Evolutionary conservation across 2,888 invertebrate genomes (phyloP).

Genomic region (Arctia plantaginis): DNA sequence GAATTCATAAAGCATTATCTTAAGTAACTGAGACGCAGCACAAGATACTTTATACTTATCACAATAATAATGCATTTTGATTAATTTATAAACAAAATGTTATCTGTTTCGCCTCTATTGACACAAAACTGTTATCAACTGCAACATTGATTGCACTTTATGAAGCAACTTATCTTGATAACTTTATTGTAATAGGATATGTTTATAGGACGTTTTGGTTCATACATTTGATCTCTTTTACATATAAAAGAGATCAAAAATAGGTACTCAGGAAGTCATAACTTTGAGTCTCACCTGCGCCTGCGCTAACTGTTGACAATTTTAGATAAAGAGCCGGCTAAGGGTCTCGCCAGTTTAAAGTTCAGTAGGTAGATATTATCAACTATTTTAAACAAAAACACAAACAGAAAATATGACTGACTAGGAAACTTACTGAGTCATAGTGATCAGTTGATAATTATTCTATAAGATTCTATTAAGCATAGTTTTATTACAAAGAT

Average conservation of each 20-base stretch:
- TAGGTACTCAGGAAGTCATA: no score
- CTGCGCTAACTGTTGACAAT: no score
- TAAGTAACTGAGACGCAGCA: background rate
- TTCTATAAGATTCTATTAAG: no score
- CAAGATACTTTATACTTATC: slow-evolving; percentile 16
- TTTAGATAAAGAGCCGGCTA: background rate
- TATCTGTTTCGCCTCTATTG: slow-evolving; percentile 66
- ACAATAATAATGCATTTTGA: slow-evolving; percentile 53
- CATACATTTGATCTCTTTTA: background rate
- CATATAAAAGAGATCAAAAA: no score
- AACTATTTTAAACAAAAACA: background rate
- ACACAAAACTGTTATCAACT: slow-evolving; percentile 57
- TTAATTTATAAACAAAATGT: slow-evolving; percentile 57
- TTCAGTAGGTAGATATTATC: background rate
- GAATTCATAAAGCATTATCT: background rate
- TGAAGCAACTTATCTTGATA: slow-evolving; percentile 37
- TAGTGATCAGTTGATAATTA: no score
- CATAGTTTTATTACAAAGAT: background rate
- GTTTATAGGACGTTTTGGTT: background rate
- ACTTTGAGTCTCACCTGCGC: background rate
- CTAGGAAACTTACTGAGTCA: no score
- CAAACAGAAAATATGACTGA: no score
- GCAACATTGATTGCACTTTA: slow-evolving; percentile 57
- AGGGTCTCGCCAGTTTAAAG: background rate
- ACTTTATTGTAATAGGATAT: background rate